These are phyloP conservation scores for Ciona savignyi DNA, from an alignment of 23 tunicate genomes.

Conservation along the genomic window DNA sequence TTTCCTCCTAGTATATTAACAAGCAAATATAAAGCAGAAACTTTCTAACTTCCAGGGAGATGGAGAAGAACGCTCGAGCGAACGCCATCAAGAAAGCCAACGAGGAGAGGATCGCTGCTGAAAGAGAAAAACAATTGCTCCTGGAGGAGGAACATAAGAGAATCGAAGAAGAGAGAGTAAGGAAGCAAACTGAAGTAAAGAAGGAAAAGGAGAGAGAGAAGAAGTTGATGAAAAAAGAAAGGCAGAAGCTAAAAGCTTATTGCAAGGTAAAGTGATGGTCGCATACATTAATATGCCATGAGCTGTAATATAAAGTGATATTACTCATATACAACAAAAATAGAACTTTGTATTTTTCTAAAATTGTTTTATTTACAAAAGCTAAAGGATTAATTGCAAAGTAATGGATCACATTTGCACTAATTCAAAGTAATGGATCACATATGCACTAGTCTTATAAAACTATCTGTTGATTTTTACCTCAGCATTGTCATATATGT, in stretches of 20 bases:
- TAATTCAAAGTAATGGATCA: too few species aligned
- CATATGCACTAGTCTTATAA: too few species aligned
- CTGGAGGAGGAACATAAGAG: slow-evolving; percentile 35
- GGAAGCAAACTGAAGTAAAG: slow-evolving; percentile 62
- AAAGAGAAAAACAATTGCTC: slow-evolving; percentile 18
- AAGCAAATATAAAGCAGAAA: neutral
- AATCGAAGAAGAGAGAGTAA: slow-evolving; percentile 26
- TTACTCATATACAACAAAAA: neutral
- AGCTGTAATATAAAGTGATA: neutral
- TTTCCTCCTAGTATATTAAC: neutral
- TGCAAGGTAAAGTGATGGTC: slow-evolving; percentile 40
- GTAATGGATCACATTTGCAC: too few species aligned
- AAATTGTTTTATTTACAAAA: neutral
- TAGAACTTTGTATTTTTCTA: too few species aligned
- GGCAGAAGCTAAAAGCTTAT: slow-evolving; percentile 59
- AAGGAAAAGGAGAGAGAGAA: slow-evolving; percentile 70
- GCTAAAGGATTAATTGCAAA: neutral
- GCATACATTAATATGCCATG: neutral
- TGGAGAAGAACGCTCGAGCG: slow-evolving; percentile 54
- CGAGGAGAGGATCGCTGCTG: slow-evolving; percentile 53
- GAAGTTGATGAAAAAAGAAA: slow-evolving; percentile 67
- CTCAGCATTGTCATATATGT: too few species aligned
- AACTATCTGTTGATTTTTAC: too few species aligned
- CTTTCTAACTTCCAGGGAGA: slow-evolving; percentile 36
- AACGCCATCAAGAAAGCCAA: slow-evolving; percentile 52